A percentile compares a stretch with the other conserved stretches of the same genome.
Evolutionary conservation across 2,113 vertebrate genomes (phyloP).

Genomic region (Lycaon pictus): DNA sequence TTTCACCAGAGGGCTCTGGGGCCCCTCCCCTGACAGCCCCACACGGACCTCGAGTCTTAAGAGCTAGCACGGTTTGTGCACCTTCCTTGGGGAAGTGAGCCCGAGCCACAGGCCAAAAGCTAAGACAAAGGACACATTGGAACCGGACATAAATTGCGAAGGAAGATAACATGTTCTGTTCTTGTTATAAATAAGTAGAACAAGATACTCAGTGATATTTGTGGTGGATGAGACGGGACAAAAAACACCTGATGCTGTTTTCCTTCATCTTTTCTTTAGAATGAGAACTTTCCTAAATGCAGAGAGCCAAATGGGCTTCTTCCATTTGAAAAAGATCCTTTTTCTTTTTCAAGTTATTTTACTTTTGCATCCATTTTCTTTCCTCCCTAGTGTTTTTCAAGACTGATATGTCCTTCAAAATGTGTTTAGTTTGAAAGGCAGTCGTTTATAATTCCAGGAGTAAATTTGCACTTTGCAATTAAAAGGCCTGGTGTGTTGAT

Average conservation of each 20-base stretch:
- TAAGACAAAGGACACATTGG: background rate
- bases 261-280: background rate
- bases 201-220: background rate
- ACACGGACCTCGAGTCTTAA: background rate
- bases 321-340: background rate
- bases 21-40: background rate
- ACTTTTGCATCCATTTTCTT: background rate
- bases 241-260: background rate
- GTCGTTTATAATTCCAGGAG: constrained; percentile 19
- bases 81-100: background rate
- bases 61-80: too few species aligned
- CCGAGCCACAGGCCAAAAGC: background rate
- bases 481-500: background rate
- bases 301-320: background rate
- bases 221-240: too few species aligned
- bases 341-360: background rate
- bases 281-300: background rate
- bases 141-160: background rate
- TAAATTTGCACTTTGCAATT: constrained; percentile 42
- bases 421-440: background rate
- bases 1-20: background rate
- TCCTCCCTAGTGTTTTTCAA: background rate
- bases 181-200: background rate
- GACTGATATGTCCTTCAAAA: background rate
- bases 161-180: background rate